A percentile compares a stretch with the other conserved stretches of the same genome.
Conservation (phyloP, 2,797 vertebrate genomes). For the Sphaeramia orbicularis region DNA sequence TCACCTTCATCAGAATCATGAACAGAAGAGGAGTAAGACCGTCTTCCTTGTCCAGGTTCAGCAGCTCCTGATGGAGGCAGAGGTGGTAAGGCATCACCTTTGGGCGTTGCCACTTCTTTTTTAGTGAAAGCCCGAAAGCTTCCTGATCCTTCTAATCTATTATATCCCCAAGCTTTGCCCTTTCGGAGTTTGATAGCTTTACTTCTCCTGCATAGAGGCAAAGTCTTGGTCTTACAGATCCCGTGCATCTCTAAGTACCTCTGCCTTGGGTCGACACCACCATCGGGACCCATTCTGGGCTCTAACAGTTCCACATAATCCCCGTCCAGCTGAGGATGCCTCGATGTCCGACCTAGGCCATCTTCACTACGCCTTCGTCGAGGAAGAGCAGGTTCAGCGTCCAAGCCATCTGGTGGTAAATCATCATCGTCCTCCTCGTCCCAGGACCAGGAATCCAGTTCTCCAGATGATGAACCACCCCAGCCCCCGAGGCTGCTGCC, state of each 20-base stretch:
- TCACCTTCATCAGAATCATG: conserved; percentile 76
- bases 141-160: conserved; percentile 77
- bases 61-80: conserved; percentile 55
- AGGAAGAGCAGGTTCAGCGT: conserved; percentile 57
- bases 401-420: conserved; percentile 64
- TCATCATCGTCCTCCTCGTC: conserved; percentile 84
- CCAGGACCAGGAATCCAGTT: conserved; percentile 86
- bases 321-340: conserved; percentile 78
- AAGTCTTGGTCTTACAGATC: conserved; percentile 88
- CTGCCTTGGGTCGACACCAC: conserved; percentile 79
- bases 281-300: conserved; percentile 84
- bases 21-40: conserved; percentile 64
- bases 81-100: conserved; percentile 57
- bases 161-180: conserved; percentile 88
- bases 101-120: conserved; percentile 66
- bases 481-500: conserved; percentile 78
- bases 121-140: conserved; percentile 71
- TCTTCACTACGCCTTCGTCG: conserved; percentile 77
- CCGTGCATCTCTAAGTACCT: conserved; percentile 87
- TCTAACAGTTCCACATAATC: conserved; percentile 93
- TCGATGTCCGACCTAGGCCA: conserved; percentile 67
- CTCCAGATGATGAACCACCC: conserved; percentile 82
- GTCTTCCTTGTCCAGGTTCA: conserved; percentile 60
- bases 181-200: conserved; percentile 87
- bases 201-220: conserved; percentile 87